Evolutionary conservation across 53 echinoderm and acorn worm species (phyloP).

Genomic region (Hippasteria phrygiana): DNA sequence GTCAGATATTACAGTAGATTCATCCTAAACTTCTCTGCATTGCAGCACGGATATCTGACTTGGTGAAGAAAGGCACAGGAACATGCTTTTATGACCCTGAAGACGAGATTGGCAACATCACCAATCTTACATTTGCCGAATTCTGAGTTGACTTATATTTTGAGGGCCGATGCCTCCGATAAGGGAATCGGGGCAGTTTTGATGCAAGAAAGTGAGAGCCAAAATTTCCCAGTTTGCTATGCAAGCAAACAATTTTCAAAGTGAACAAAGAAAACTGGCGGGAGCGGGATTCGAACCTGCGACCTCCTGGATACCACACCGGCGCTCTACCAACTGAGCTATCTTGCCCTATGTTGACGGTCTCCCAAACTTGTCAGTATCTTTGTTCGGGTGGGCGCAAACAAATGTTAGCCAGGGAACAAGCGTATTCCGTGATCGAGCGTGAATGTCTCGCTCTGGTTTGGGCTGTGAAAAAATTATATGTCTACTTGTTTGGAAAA

Average conservation of each 20-base stretch:
- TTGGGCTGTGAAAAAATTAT: too few relatives aligned
- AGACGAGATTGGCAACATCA: constrained; percentile 14
- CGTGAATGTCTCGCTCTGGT: too few relatives aligned
- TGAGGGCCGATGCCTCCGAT: constrained; percentile 57
- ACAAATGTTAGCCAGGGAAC: too few relatives aligned
- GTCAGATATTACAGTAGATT: constrained; percentile 36
- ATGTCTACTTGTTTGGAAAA: constrained; percentile 43
- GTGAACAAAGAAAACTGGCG: too few relatives aligned
- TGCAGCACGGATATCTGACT: constrained; percentile 48
- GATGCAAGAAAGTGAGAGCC: constrained; percentile 40
- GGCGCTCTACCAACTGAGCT: too few relatives aligned
- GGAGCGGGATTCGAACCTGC: too few relatives aligned
- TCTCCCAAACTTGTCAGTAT: too few relatives aligned
- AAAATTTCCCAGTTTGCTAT: constrained; percentile 47
- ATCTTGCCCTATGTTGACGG: too few relatives aligned
- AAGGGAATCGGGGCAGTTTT: constrained; percentile 56
- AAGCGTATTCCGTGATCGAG: too few relatives aligned
- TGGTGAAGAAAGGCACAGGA: constrained; percentile 49
- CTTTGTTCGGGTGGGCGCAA: too few relatives aligned
- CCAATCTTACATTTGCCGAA: constrained; percentile 60
- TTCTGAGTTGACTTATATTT: constrained; percentile 36
- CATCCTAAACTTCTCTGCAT: constrained; percentile 48
- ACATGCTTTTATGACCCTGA: constrained; percentile 44
- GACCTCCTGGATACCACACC: too few relatives aligned
- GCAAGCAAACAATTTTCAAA: too few relatives aligned